phyloP scores from a whole-genome alignment of 2,113 vertebrate species.

The Collichthys lucidus region DNA sequence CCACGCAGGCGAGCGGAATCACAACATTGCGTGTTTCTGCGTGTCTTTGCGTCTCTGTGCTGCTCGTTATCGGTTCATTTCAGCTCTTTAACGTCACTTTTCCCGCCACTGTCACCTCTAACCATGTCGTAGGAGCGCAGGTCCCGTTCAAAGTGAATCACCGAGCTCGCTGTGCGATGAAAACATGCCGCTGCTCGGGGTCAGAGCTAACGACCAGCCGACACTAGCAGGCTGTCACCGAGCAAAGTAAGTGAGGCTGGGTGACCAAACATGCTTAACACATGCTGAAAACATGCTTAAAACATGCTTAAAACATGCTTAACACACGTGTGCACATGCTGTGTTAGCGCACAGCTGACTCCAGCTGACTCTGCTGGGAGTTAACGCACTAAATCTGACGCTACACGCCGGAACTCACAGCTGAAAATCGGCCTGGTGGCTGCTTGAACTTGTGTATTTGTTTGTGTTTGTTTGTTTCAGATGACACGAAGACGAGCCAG shows the following conservation, averaged over 20 bases:
- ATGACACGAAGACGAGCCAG: slow-evolving; percentile 64
- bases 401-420: neutral
- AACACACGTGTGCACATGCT: too few species aligned
- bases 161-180: neutral
- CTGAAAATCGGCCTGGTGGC: slow-evolving; percentile 12
- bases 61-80: neutral
- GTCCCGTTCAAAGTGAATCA: neutral
- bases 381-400: neutral
- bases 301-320: too few species aligned
- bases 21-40: slow-evolving; percentile 61
- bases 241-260: slow-evolving; percentile 54
- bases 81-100: neutral
- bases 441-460: neutral
- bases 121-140: neutral
- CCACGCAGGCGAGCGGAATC: slow-evolving; percentile 65
- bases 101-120: neutral
- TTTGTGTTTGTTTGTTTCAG: slow-evolving; percentile 29
- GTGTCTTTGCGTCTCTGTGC: too few species aligned
- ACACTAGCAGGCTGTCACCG: slow-evolving; percentile 27
- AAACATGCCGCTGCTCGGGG: slow-evolving; percentile 52
- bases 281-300: too few species aligned
- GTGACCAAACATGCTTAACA: neutral
- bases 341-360: rapidly evolving
- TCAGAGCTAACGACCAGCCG: slow-evolving; percentile 50
- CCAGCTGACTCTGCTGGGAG: rapidly evolving